Base-by-base conservation (phyloP, 1,140 invertebrate species). In the Philaenus spumarius region DNA sequence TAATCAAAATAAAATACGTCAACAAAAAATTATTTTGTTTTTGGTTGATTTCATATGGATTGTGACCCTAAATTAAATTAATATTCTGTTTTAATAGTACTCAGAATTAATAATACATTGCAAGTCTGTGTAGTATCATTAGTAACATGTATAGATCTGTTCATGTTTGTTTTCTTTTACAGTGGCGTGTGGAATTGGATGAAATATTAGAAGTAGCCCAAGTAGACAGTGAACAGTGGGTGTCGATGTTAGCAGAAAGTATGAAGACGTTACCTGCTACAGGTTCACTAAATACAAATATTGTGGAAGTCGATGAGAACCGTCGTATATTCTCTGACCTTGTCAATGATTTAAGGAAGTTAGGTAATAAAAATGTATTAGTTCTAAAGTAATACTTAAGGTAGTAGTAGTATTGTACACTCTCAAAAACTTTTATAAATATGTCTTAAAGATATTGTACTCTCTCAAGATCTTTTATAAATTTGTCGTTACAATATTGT, bases 191-290 rank as follows among this genome's bases (percentile, higher is more conserved):
- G 64, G 93, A 97, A 72, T 72, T 98, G 65, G 92, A 97, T 70
- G 92, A 95, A 69, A 95, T 98, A 55, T 81, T 97, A 65, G 89
- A 95, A 72, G 85, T 95, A 58, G 95, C 93, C 12, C 82, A 85
- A 7, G 79, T 89, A 59, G 94, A 97, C 73, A 89, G 87, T 43
- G 95, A 98, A 71, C 82, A 94, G 60, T 98, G 95, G 95, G 95
- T 98, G 11, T 90, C 91, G 0, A 96, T 96, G 89, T 77, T 97
- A 62, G 93, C 89, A 12, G 94, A 98, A 78, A 88, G 95, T 56
- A 86, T 98, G 76, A 93, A 93, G 70, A 92, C 90, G 0, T 95
- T 90, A 72, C 93, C 95, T 2, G 82, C 85, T 0, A 86, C 87
- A 6, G 93, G 90, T 35, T 87, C 86, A 45, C 79, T 97, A 35